A percentile compares a stretch with the other conserved stretches of the same genome.
Conservation (phyloP, 2,888 invertebrate species). For the Amphipoea lucens region DNA sequence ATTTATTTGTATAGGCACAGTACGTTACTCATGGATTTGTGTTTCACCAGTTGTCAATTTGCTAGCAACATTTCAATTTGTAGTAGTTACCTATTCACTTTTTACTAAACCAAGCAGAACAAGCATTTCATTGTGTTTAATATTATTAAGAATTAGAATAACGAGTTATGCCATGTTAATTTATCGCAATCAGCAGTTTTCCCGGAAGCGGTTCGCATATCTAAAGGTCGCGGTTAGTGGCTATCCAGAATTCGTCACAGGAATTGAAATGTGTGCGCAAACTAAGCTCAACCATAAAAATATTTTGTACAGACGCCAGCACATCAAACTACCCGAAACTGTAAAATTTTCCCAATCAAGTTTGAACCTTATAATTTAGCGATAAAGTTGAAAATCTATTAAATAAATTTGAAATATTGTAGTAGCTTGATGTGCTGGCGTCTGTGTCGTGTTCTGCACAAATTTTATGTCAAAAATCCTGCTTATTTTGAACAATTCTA, state of each 20-base stretch:
- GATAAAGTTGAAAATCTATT: too few species aligned
- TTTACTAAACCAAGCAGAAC: slow-evolving; percentile 2
- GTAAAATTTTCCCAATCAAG: too few species aligned
- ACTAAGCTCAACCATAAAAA: neutral
- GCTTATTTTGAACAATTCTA: neutral
- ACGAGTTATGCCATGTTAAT: too few species aligned
- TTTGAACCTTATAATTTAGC: too few species aligned
- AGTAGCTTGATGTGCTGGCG: too few species aligned
- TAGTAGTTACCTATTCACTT: neutral
- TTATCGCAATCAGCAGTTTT: slow-evolving; percentile 18
- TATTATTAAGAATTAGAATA: neutral
- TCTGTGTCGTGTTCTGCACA: neutral
- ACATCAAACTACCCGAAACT: too few species aligned
- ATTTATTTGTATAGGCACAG: neutral
- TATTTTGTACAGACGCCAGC: neutral
- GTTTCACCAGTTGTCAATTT: neutral
- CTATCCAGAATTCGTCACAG: neutral
- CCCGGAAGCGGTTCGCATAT: slow-evolving; percentile 25
- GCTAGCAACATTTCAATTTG: neutral
- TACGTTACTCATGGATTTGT: neutral
- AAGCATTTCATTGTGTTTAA: slow-evolving; percentile 1
- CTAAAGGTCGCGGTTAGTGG: neutral
- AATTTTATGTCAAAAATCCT: neutral
- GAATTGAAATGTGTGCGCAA: neutral
- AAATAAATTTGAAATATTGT: too few species aligned